Evolutionary conservation across 2,888 invertebrate species (phyloP), one percentile per base, ranked within the genome.

Genomic region (Acanthopleura granulata): DNA sequence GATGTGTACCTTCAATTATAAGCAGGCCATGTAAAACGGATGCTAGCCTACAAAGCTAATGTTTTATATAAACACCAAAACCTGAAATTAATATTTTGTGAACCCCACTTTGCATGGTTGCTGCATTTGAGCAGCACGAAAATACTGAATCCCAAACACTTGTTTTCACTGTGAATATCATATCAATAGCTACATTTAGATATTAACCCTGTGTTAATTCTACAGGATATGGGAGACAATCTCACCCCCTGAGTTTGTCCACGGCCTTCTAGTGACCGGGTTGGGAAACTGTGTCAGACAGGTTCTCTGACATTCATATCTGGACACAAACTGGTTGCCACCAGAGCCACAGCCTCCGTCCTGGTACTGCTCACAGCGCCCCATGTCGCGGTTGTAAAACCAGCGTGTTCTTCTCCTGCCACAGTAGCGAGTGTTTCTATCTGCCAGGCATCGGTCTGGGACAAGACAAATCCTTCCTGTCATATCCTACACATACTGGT

Each of bases 181-280:
- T 40, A 40, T 40, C 9, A 40, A 40, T 40, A 9, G 40, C 40
- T 40, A 40, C 40, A 40, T 40, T 40, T 40, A 40, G 40, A 40
- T 40, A 40, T 40, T 40, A n/a, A n/a, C n/a, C n/a, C n/a, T n/a
- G 51, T 51, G 51, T 51, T 51, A 51, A 51, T 14, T 15, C 14
- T 18, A 18, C 51, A 15, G 51, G 51, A 51, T 15, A 15, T 15
- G 14, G 18, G 18, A 15, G 18, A 22, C n/a, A 57, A 57, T 57
- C 66, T 66, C 66, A 66, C 66, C 66, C 15, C 66, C 66, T 3
- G 66, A 66, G 25, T 66, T 66, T 15, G 66, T 22, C 66, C 66
- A 66, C 4, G 16, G 25, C 16, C 66, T 22, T 27, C 66, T 18
- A 22, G 66, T 66, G 12, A 66, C 66, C 6, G 66, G 29, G 25